phyloP scores from a whole-genome alignment of 2,113 vertebrate species.

The Vanacampus margaritifer region DNA sequence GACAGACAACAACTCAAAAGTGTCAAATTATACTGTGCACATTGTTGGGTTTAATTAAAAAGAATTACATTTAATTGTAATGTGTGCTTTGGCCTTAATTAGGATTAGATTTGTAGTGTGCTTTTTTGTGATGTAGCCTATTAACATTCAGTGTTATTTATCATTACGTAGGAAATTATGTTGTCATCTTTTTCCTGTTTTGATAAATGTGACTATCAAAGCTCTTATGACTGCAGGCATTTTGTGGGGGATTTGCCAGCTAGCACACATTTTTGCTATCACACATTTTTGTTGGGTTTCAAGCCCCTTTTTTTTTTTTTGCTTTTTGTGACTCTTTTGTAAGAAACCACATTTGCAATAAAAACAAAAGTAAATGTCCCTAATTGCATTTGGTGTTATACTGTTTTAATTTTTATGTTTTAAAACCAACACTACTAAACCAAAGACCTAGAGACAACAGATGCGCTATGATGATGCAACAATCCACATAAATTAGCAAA shows the following conservation, averaged over 20 bases:
- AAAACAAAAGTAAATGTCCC: constrained; percentile 62
- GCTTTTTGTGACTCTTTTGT: constrained; percentile 70
- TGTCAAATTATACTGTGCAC: not conserved
- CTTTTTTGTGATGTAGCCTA: not conserved
- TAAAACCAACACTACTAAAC: not conserved
- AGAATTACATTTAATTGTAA: not conserved
- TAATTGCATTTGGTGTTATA: not conserved
- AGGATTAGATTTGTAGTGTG: not conserved
- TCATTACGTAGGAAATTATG: not conserved
- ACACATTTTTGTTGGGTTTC: constrained; percentile 19
- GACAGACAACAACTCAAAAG: not conserved
- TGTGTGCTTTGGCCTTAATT: constrained; percentile 6
- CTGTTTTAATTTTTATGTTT: not conserved
- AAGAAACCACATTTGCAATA: constrained; percentile 88
- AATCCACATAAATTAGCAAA: not conserved
- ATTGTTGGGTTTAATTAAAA: not conserved
- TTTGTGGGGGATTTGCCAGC: not conserved
- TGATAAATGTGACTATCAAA: constrained; percentile 71
- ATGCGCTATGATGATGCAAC: not conserved
- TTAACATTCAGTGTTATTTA: constrained; percentile 1
- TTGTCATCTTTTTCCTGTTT: constrained; percentile 58
- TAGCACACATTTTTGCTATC: not conserved
- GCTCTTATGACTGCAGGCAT: constrained; percentile 58
- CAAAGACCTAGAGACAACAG: not conserved
- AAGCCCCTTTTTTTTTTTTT: constrained; percentile 26